Percentiles rank a stretch among this genome's conserved stretches.
Conservation (phyloP, 2,113 vertebrate species). For the Peromyscus polionotus region DNA sequence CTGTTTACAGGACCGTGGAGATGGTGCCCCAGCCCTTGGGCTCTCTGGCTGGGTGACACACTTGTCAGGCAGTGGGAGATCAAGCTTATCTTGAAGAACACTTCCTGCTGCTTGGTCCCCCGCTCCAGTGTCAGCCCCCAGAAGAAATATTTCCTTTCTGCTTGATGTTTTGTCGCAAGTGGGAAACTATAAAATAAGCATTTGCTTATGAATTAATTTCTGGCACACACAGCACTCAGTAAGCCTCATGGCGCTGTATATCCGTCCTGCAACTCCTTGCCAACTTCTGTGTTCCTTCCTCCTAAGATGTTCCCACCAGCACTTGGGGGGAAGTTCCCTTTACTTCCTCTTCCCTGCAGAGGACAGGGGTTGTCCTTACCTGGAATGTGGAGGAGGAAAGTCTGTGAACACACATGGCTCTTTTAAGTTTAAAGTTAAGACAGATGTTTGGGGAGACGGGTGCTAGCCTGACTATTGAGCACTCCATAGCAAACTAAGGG, state of each 20-base stretch:
- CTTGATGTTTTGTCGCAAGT: slow-evolving; percentile 58
- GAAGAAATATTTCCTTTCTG: slow-evolving; percentile 50
- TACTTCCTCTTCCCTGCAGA: background rate
- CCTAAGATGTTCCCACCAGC: slow-evolving; percentile 33
- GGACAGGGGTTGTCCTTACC: background rate
- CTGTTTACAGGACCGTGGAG: background rate
- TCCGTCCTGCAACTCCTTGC: slow-evolving; percentile 22
- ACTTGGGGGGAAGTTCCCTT: background rate
- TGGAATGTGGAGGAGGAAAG: background rate
- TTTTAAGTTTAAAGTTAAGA: fast-evolving
- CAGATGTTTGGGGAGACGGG: fast-evolving
- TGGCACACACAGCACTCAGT: slow-evolving; percentile 55
- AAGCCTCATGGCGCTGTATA: background rate
- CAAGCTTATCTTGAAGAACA: background rate
- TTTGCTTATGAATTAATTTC: slow-evolving; percentile 72
- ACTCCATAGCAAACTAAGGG: background rate
- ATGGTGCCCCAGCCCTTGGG: background rate
- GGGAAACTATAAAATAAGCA: slow-evolving; percentile 66
- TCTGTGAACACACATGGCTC: background rate
- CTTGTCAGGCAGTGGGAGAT: background rate
- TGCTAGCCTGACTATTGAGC: background rate
- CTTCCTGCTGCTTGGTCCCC: slow-evolving; percentile 12
- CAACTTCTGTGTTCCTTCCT: slow-evolving; percentile 67
- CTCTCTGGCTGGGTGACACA: background rate
- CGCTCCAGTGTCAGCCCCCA: slow-evolving; percentile 15